A percentile compares a stretch with the other conserved stretches of the same genome.
Conservation (phyloP, 2,113 vertebrate species). For the Colistium nudipinnis region DNA sequence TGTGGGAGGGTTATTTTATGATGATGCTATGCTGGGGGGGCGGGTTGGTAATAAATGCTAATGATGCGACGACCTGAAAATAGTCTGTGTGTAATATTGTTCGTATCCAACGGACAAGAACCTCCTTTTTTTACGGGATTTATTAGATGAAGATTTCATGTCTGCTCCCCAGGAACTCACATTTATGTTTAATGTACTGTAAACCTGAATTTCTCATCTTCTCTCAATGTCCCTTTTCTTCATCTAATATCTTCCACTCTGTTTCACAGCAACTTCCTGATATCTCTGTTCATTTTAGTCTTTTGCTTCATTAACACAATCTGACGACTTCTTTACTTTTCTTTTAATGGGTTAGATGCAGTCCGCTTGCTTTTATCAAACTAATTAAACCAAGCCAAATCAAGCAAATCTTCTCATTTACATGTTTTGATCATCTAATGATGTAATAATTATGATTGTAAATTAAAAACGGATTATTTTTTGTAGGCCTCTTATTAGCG, state of each 20-base stretch:
- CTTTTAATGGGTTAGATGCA: too few relatives aligned
- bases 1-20: slow-evolving; percentile 51
- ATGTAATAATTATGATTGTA: too few relatives aligned
- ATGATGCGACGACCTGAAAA: slow-evolving; percentile 37
- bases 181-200: slow-evolving; percentile 43
- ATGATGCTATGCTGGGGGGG: slow-evolving; percentile 23
- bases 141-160: not conserved
- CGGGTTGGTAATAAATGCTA: slow-evolving; percentile 21
- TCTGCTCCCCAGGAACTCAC: slow-evolving; percentile 9
- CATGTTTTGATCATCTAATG: too few relatives aligned
- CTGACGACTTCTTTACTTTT: too few relatives aligned
- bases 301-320: too few relatives aligned
- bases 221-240: not conserved
- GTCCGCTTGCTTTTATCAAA: too few relatives aligned
- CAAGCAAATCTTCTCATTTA: too few relatives aligned
- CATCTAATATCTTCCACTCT: slow-evolving; percentile 2
- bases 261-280: slow-evolving; percentile 5
- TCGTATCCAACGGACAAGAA: not conserved
- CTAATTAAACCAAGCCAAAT: too few relatives aligned
- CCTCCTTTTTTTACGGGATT: not conserved
- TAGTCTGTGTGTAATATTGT: not conserved
- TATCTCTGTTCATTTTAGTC: not conserved
- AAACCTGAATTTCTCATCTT: slow-evolving; percentile 23
- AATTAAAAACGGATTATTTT: too few relatives aligned
- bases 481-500: too few relatives aligned